Evolutionary conservation across 2,888 invertebrate species (phyloP).

Genomic region (Pediacus dermestoides): DNA sequence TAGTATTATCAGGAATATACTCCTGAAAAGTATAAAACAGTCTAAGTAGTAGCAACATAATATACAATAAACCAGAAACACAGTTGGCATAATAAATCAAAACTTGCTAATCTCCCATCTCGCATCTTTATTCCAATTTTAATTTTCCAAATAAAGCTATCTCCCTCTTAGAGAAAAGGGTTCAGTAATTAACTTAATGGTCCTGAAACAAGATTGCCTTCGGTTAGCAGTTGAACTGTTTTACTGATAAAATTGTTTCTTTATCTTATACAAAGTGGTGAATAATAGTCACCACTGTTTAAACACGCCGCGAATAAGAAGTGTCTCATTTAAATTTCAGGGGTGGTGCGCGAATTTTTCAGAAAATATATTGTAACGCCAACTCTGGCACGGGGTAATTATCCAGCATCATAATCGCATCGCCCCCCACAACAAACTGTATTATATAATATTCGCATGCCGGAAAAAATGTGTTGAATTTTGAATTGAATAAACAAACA

Average conservation of each 20-base stretch:
- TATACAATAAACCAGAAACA: too few relatives aligned
- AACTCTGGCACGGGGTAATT: too few relatives aligned
- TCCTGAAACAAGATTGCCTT: conserved; percentile 52
- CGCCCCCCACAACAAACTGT: too few relatives aligned
- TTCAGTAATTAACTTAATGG: conserved; percentile 52
- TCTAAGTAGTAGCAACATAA: too few relatives aligned
- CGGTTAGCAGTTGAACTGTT: conserved; percentile 50
- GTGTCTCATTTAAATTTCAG: conserved; percentile 12
- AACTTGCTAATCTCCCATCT: conserved; percentile 21
- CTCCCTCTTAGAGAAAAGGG: conserved; percentile 44
- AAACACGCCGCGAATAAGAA: conserved; percentile 15
- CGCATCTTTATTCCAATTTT: conserved; percentile 27
- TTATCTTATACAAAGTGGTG: conserved; percentile 42
- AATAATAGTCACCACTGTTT: conserved; percentile 29
- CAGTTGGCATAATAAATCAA: conserved; percentile 32
- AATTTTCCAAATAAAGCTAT: conserved; percentile 22
- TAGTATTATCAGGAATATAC: too few relatives aligned
- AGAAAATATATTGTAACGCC: conserved; percentile 18
- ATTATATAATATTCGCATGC: too few relatives aligned
- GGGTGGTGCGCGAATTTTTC: conserved; percentile 19
- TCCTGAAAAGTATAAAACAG: too few relatives aligned
- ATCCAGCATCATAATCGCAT: too few relatives aligned
- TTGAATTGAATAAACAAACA: too few relatives aligned
- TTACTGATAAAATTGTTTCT: conserved; percentile 49
- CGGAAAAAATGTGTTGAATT: too few relatives aligned